Base-by-base conservation (phyloP, 2,797 vertebrate genomes). In the Galaxias olidus region DNA sequence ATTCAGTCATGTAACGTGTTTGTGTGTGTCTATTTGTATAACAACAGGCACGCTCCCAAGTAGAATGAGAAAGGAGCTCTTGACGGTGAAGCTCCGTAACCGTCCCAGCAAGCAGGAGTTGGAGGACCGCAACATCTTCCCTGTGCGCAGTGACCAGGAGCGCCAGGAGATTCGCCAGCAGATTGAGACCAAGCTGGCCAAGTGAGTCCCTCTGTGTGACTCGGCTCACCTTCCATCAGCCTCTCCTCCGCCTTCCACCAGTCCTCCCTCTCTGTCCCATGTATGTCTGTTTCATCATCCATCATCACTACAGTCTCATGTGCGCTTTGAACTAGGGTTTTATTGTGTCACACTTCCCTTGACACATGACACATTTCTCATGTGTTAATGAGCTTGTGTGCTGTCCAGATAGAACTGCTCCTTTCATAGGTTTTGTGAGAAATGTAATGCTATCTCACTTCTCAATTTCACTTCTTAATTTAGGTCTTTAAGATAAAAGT, bases 101-200 rank as follows among this genome's bases (percentile, higher is more conserved):
- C 90, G 97, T 55, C 97, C 97, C 0, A 98, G 96, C 71, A 96
- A 97, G 81, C 96, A 97, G 87, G 97, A 99, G 76, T 85, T 99
- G 81, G 96, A 99, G 81, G 97, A 98, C 80, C 91, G 96, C 66
- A 99, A 99, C 84, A 97, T 99, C 84, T 98, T 99, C 90, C 96
- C 97, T 0, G 86, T 92, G 63, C 94, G 95, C 80, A 98, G 95
- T 0, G 95, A 98, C 41, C 95, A 96, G 80, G 97, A 99, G 76
- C 87, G 97, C 1, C 96, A 97, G 91, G 95, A 97, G 69, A 96
- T 97, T 74, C 93, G 97, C 55, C 96, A 98, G 87, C 96, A 98
- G 91, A 98, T 99, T 4, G 96, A 98, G 79, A 94, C 94, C 90
- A 98, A 97, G 83, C 93, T 99, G 69, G 96, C 96, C 74, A 99